These are phyloP conservation scores for Coilia nasus DNA, from an alignment of 2,797 vertebrate genomes.

Conservation along the genomic window DNA sequence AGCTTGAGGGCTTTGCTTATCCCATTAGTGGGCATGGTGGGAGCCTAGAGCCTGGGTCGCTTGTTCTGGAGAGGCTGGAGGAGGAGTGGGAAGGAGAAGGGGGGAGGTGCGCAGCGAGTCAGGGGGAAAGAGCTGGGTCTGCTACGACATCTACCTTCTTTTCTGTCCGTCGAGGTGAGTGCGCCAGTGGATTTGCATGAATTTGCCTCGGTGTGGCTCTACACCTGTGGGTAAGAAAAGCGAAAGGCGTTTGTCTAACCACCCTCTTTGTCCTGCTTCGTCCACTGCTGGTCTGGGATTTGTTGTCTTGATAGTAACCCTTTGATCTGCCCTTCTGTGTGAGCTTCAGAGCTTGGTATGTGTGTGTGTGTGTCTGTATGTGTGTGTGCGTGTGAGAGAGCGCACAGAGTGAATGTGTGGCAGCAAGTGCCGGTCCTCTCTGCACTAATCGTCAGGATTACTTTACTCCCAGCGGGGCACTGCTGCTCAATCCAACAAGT, in stretches of 20 bases:
- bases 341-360: background rate
- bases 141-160: slow-evolving; percentile 38
- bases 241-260: background rate
- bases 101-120: slow-evolving; percentile 53
- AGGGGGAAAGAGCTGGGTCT: slow-evolving; percentile 46
- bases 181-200: slow-evolving; percentile 36
- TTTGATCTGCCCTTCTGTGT: background rate
- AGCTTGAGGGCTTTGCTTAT: slow-evolving; percentile 88
- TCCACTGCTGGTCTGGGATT: background rate
- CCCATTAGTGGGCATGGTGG: slow-evolving; percentile 91
- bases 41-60: slow-evolving; percentile 26
- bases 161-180: slow-evolving; percentile 26
- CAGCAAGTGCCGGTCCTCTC: slow-evolving; percentile 68
- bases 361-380: background rate
- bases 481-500: slow-evolving; percentile 76
- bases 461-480: slow-evolving; percentile 79
- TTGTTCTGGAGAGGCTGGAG: slow-evolving; percentile 36
- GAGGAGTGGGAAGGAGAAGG: slow-evolving; percentile 48
- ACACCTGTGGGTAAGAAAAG: background rate
- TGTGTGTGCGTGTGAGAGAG: background rate
- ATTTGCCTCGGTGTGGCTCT: slow-evolving; percentile 16
- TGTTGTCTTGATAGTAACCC: background rate
- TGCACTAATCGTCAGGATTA: slow-evolving; percentile 79
- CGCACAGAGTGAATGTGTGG: background rate
- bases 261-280: background rate